Percentiles rank a stretch among this genome's conserved stretches.
These are phyloP conservation scores for Troglohyphantes excavatus DNA, from an alignment of 2,888 invertebrate genomes.

Conservation along the genomic window DNA sequence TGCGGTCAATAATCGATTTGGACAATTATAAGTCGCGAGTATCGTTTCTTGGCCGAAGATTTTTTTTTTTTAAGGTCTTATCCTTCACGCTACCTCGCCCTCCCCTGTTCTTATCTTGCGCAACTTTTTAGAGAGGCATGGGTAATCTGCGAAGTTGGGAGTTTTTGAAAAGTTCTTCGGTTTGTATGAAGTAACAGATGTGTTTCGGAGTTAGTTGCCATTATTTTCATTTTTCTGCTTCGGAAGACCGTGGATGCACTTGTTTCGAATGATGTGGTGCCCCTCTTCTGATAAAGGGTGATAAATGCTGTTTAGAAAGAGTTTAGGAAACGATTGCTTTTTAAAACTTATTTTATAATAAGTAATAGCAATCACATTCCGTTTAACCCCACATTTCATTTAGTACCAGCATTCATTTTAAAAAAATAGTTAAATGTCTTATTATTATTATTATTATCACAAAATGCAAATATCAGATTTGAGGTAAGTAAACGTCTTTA, in stretches of 20 bases:
- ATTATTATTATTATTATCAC: too few relatives aligned
- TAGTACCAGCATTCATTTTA: too few relatives aligned
- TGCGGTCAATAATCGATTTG: slow-evolving; percentile 77
- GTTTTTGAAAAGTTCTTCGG: slow-evolving; percentile 55
- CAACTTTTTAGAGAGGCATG: slow-evolving; percentile 62
- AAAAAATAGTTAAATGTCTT: too few relatives aligned
- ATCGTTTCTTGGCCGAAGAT: slow-evolving; percentile 34
- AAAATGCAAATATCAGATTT: too few relatives aligned
- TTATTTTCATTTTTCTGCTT: slow-evolving; percentile 26
- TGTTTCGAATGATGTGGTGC: background rate
- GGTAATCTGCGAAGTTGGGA: slow-evolving; percentile 63
- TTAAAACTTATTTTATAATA: too few relatives aligned
- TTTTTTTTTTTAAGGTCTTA: background rate
- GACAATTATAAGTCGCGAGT: slow-evolving; percentile 72
- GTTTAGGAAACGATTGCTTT: background rate
- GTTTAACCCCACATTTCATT: too few relatives aligned
- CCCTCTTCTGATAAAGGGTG: background rate
- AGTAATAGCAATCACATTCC: too few relatives aligned
- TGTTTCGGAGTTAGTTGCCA: slow-evolving; percentile 30
- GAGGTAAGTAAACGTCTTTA: too few relatives aligned
- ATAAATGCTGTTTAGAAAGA: background rate
- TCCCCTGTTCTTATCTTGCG: slow-evolving; percentile 63
- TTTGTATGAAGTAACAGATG: slow-evolving; percentile 71
- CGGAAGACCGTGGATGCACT: background rate
- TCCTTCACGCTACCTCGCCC: slow-evolving; percentile 51